Conservation (phyloP, 1,140 invertebrate species). For the Colletes gigas region DNA sequence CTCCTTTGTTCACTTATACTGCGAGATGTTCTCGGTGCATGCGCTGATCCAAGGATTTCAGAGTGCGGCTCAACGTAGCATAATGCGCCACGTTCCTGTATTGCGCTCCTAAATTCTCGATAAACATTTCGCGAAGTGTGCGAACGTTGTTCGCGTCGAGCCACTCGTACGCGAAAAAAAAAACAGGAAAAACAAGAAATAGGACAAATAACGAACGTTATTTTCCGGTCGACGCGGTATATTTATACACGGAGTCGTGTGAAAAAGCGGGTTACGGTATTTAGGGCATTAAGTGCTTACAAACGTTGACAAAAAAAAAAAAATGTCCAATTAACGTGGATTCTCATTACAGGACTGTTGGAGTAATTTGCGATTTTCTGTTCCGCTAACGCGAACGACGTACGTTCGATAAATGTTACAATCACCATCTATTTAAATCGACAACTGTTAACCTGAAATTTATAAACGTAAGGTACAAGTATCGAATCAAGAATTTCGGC, state of each 20-base stretch:
- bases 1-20: background rate
- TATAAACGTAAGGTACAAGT: no score
- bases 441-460: no score
- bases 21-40: background rate
- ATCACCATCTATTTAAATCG: no score
- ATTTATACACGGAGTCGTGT: background rate
- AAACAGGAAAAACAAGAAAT: background rate
- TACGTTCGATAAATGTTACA: no score
- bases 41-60: slow-evolving; percentile 25
- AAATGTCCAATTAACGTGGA: background rate
- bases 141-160: background rate
- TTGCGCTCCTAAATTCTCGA: slow-evolving; percentile 19
- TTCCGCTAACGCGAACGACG: no score
- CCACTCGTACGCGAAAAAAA: background rate
- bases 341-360: background rate
- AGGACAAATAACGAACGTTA: background rate
- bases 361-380: no score
- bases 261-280: background rate
- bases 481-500: no score
- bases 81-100: background rate
- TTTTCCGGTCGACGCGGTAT: background rate
- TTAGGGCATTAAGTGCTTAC: background rate
- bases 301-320: background rate
- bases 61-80: background rate
- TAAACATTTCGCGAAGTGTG: slow-evolving; percentile 7